phyloP scores from a whole-genome alignment of 2,888 invertebrate genomes.

The Parascotia fuliginaria region DNA sequence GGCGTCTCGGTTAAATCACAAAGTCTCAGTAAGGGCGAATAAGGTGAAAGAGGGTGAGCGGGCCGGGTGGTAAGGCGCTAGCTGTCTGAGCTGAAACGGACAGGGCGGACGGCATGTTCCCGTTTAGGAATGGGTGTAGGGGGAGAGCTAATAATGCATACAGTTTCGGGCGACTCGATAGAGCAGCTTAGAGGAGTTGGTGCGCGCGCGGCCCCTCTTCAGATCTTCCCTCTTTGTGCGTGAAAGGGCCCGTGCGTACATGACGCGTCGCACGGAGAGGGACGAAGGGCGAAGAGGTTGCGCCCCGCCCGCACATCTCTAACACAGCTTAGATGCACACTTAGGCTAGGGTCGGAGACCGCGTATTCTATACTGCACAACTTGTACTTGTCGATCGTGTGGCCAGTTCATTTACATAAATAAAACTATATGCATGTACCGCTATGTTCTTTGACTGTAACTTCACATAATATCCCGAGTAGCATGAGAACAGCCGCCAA shows the following conservation, averaged over 20 bases:
- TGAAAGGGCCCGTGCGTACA: conserved; percentile 75
- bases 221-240: conserved; percentile 57
- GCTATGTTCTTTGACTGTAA: conserved; percentile 51
- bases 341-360: conserved; percentile 64
- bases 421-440: conserved; percentile 54
- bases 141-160: conserved; percentile 75
- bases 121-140: conserved; percentile 50
- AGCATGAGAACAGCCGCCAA: conserved; percentile 57
- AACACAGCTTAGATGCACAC: conserved; percentile 66
- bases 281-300: conserved; percentile 55
- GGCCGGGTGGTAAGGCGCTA: conserved; percentile 53
- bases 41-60: conserved; percentile 47
- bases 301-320: conserved; percentile 68
- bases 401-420: conserved; percentile 58
- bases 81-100: conserved; percentile 44
- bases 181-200: conserved; percentile 55
- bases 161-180: conserved; percentile 76
- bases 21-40: conserved; percentile 36
- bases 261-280: conserved; percentile 64
- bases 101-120: conserved; percentile 48
- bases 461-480: conserved; percentile 52
- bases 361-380: conserved; percentile 55
- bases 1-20: conserved; percentile 35
- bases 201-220: conserved; percentile 74
- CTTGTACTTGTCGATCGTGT: conserved; percentile 45